Percentiles rank a stretch among this genome's conserved stretches.
These are phyloP conservation scores for Craniophora ligustri DNA, from an alignment of 2,888 invertebrate species.

Conservation along the genomic window DNA sequence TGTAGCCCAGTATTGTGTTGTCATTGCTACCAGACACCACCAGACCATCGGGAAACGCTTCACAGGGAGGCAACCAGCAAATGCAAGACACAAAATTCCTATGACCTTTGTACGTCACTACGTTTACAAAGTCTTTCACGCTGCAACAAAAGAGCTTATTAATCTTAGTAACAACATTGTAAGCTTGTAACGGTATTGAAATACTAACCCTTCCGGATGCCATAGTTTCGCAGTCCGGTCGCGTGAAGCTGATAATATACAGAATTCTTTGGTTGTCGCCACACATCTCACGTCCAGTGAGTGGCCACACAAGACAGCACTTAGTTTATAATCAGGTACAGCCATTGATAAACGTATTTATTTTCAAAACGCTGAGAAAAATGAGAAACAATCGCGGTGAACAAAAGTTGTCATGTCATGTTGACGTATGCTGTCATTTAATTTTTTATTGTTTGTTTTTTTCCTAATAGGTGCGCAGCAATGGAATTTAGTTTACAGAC, in stretches of 20 bases:
- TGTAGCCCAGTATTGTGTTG: slow-evolving; percentile 93
- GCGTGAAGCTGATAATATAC: slow-evolving; percentile 95
- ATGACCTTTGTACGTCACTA: slow-evolving; percentile 93
- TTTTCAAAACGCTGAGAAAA: slow-evolving; percentile 53
- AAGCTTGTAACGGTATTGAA: slow-evolving; percentile 17
- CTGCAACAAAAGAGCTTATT: slow-evolving; percentile 71
- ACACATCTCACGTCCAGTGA: slow-evolving; percentile 95
- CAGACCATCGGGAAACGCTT: slow-evolving; percentile 92
- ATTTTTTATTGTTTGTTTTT: background rate
- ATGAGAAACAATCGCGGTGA: slow-evolving; percentile 64
- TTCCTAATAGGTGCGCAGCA: no score
- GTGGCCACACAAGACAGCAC: slow-evolving; percentile 93
- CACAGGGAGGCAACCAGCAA: slow-evolving; percentile 92
- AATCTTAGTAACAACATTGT: slow-evolving; percentile 13
- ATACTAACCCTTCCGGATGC: slow-evolving; percentile 92
- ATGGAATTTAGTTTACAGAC: no score
- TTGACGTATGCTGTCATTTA: slow-evolving; percentile 50
- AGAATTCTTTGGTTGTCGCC: slow-evolving; percentile 90
- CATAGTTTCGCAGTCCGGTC: slow-evolving; percentile 96
- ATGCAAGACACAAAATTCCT: slow-evolving; percentile 95
- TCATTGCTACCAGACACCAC: slow-evolving; percentile 97
- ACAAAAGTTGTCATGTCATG: slow-evolving; percentile 79
- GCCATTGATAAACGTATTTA: slow-evolving; percentile 72
- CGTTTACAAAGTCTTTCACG: slow-evolving; percentile 89
- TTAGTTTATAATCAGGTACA: slow-evolving; percentile 92